These are phyloP conservation scores for Cottoperca gobio DNA, from an alignment of 2,797 vertebrate genomes.

Conservation along the genomic window DNA sequence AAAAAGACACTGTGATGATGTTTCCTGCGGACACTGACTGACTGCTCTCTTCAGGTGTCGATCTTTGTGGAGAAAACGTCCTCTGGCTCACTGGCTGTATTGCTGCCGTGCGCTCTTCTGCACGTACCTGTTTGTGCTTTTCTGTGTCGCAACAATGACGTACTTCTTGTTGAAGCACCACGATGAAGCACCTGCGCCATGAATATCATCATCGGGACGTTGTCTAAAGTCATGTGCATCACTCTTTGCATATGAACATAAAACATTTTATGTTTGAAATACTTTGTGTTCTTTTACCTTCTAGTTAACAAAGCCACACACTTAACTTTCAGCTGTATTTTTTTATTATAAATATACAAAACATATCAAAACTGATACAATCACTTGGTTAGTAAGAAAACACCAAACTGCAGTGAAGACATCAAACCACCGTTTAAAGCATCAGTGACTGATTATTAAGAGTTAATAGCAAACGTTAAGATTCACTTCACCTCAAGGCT, in stretches of 20 bases:
- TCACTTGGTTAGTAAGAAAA: conserved; percentile 76
- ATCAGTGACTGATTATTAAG: conserved; percentile 59
- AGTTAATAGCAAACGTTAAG: conserved; percentile 51
- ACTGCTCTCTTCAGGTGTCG: conserved; percentile 59
- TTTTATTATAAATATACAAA: conserved; percentile 83
- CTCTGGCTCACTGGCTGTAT: conserved; percentile 61
- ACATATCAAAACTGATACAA: conserved; percentile 75
- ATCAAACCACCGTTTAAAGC: conserved; percentile 61
- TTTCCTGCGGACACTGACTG: background rate
- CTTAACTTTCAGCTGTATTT: conserved; percentile 21
- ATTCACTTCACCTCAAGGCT: conserved; percentile 56
- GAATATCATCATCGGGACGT: background rate
- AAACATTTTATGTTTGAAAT: conserved; percentile 24
- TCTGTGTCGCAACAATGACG: conserved; percentile 61
- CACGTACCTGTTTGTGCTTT: conserved; percentile 66
- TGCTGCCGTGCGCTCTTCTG: conserved; percentile 61
- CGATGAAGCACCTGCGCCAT: conserved; percentile 34
- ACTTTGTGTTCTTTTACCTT: background rate
- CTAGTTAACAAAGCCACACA: background rate
- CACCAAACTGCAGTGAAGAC: conserved; percentile 66
- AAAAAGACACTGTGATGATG: background rate
- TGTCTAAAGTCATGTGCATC: background rate
- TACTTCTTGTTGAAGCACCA: conserved; percentile 67
- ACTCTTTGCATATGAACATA: conserved; percentile 24
- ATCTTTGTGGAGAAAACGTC: conserved; percentile 45